Evolutionary conservation across 1,140 invertebrate genomes (phyloP), one percentile per base, ranked within the genome.

Genomic region (Drusus annulatus): DNA sequence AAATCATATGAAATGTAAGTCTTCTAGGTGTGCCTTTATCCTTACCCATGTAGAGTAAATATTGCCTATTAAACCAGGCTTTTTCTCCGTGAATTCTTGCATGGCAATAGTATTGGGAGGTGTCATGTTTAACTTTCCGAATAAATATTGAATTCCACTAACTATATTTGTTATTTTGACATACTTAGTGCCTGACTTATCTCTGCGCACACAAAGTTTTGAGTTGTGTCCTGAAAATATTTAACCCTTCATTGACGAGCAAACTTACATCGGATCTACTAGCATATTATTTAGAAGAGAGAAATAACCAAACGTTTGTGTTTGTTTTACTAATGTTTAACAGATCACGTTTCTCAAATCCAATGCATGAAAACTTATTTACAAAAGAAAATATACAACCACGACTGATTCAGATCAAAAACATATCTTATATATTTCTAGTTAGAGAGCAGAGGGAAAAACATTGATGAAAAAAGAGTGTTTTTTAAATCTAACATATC

Each of bases 91-190:
- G 17, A 16, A 65, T 36, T 65, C 62, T 25, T 5, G 36, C 36
- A 36, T 28, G 21, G 16, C 25, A 65, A 60, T 84, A 19, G 51
- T 71, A 17, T 80, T 74, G 71, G 63, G 31, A 54, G 58, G 81
- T 80, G 81, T 80, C 78, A 80, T 79, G 78, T 82, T 71, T 79
- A 73, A 68, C 69, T 80, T 76, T 76, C 74, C 74, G 71, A 62
- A 82, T 82, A 79, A 82, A 82, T 82, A 82, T 79, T 81, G 63
- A 45, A 75, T 73, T 62, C 58, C 68, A 36, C 76, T 62, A 76
- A 79, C 76, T 73, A 79, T 81, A 79, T 81, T 81, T 81, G 71
- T 71, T 78, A 79, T 81, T 81, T 81, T 81, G 80, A 79, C 80
- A 81, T 79, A 73, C 79, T 80, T 75, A 80, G 73, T 71, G 73